Conservation (phyloP, 2,888 invertebrate genomes). For the Brachypalpus laphriformis region DNA sequence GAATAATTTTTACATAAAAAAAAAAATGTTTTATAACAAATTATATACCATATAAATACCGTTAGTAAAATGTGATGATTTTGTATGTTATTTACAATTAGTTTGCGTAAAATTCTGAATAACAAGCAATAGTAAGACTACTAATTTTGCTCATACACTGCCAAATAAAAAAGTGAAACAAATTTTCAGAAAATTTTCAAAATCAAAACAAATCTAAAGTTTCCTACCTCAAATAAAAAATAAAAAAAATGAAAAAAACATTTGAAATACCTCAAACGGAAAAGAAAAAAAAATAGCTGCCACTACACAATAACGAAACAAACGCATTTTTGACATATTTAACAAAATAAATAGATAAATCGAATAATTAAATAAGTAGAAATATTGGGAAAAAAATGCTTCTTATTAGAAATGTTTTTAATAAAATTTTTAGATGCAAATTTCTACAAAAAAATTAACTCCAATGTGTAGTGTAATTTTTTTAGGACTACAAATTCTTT, state of each 20-base stretch:
- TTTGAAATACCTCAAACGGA: slow-evolving; percentile 40
- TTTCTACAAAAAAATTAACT: slow-evolving; percentile 65
- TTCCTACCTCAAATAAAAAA: slow-evolving; percentile 60
- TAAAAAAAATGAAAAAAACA: not conserved
- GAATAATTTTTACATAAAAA: slow-evolving; percentile 50
- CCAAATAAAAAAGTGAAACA: slow-evolving; percentile 34
- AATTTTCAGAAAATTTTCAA: slow-evolving; percentile 18
- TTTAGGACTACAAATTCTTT: slow-evolving; percentile 22
- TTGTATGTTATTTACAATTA: slow-evolving; percentile 56
- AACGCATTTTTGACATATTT: slow-evolving; percentile 20
- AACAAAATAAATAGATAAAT: not conserved
- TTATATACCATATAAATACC: slow-evolving; percentile 33
- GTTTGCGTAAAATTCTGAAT: slow-evolving; percentile 34
- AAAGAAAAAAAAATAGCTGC: slow-evolving; percentile 19
- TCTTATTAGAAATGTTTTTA: slow-evolving; percentile 59
- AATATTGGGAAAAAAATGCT: slow-evolving; percentile 52
- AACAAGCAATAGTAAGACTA: slow-evolving; percentile 70
- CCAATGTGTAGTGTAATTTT: slow-evolving; percentile 58
- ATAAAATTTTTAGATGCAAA: slow-evolving; percentile 68
- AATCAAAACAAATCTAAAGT: slow-evolving; percentile 19
- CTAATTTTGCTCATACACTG: slow-evolving; percentile 58
- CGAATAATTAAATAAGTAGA: slow-evolving; percentile 22
- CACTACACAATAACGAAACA: slow-evolving; percentile 35
- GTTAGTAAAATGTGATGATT: slow-evolving; percentile 65
- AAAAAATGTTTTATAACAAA: slow-evolving; percentile 11